Evolutionary conservation across 2,888 invertebrate genomes (phyloP), one percentile per base, ranked within the genome.

Genomic region (Chrysolina americana): DNA sequence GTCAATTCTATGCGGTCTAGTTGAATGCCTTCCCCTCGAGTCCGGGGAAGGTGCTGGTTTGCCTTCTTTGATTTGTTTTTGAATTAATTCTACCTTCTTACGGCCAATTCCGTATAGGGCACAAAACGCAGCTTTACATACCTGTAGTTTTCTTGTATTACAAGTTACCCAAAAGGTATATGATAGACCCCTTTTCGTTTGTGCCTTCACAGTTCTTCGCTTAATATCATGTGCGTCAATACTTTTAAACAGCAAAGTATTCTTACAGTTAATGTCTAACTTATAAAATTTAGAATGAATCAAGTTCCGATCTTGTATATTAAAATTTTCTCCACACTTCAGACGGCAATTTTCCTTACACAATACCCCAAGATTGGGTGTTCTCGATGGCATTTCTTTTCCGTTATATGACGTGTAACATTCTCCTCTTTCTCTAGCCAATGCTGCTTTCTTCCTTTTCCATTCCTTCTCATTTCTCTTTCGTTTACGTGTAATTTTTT

Each of bases 21-120:
- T 75, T 41, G 8, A 21, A 65, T 75, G 75, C 44, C 64, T 66
- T 4, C 59, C 71, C 36, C 75, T 66, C 19, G 23, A 15, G 59
- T 74, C 71, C 5, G 70, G 64, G 50, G 71, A 53, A n/a, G 74
- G 73, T n/a, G 50, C 64, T 63, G 36, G 23, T 15, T 73, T 36
- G 21, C 53, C 64, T 10, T 21, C 41, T 36, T 73, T 68, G 17
- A 68, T 64, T 53, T 62, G 50, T 44, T 73, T 73, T 64, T 73
- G 73, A 15, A 73, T 68, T 17, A 50, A 50, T 41, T 73, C 68
- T 41, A 73, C 41, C 50, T 73, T 73, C 21, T 63, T 63, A 41
- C 68, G 62, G n/a, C 72, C 72, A 50, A 72, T 41, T 21, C 53
- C 50, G 64, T 62, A 72, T 21, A 68, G 41, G 41, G 68, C 62